phyloP scores from a whole-genome alignment of 2,888 invertebrate species.

The Coleophora flavipennella region DNA sequence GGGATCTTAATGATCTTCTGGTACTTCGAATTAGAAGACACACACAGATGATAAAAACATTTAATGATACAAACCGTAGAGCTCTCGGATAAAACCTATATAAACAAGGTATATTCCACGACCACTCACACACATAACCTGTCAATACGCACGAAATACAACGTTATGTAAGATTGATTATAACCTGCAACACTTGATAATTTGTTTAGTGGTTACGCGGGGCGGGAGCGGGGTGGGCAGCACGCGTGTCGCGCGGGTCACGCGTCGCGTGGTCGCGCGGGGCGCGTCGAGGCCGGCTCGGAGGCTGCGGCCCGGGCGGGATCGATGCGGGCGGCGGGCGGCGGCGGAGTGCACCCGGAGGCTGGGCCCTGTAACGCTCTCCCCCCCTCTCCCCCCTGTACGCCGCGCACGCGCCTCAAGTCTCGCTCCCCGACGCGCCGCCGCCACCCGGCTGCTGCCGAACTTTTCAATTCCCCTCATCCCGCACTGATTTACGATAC shows the following conservation, averaged over 20 bases:
- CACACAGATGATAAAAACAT: no score
- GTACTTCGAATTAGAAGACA: no score
- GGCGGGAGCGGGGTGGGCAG: slow-evolving; percentile 34
- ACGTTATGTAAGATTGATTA: slow-evolving; percentile 56
- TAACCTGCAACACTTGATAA: slow-evolving; percentile 40
- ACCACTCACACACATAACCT: slow-evolving; percentile 47
- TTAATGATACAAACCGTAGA: neutral
- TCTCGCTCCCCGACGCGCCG: slow-evolving; percentile 22
- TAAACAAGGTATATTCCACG: slow-evolving; percentile 12
- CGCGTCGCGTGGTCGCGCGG: slow-evolving; percentile 44
- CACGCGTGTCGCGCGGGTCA: slow-evolving; percentile 35
- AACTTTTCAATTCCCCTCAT: slow-evolving; percentile 54
- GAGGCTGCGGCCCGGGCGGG: slow-evolving; percentile 57
- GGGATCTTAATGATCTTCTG: no score
- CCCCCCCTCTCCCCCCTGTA: slow-evolving; percentile 36
- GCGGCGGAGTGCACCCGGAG: slow-evolving; percentile 60
- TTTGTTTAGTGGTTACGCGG: slow-evolving; percentile 20
- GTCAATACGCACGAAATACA: slow-evolving; percentile 44
- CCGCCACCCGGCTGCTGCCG: slow-evolving; percentile 26
- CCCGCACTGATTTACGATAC: slow-evolving; percentile 54
- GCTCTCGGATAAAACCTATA: neutral
- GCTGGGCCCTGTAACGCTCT: slow-evolving; percentile 54
- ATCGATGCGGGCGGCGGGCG: slow-evolving; percentile 70
- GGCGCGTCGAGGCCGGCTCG: slow-evolving; percentile 44
- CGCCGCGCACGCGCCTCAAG: slow-evolving; percentile 21